Conservation (phyloP, 2,888 invertebrate genomes). For the Patella caerulea region DNA sequence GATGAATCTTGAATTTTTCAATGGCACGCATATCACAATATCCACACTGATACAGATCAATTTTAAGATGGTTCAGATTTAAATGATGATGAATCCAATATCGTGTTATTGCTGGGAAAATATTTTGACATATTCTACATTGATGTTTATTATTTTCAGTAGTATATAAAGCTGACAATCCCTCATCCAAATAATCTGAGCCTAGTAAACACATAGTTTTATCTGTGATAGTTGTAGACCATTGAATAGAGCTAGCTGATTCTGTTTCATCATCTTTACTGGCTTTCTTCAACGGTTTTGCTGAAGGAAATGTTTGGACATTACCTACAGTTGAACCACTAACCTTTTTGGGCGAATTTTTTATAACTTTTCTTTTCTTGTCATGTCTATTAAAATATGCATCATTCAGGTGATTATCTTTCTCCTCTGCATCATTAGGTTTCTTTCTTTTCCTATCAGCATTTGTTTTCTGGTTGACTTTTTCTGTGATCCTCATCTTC, state of each 20-base stretch:
- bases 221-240: background rate
- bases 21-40: background rate
- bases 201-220: background rate
- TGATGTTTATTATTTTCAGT: background rate
- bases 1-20: constrained; percentile 6
- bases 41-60: background rate
- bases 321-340: too few species aligned
- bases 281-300: too few species aligned
- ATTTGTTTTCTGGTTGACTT: too few species aligned
- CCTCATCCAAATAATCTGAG: background rate
- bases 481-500: too few species aligned
- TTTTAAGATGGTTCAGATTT: background rate
- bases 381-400: too few species aligned
- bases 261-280: too few species aligned
- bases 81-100: constrained; percentile 10
- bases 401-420: too few species aligned
- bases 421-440: background rate
- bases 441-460: background rate
- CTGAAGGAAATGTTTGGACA: too few species aligned
- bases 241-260: background rate
- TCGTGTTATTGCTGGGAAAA: background rate
- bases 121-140: background rate
- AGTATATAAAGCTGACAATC: background rate
- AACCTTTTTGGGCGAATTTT: too few species aligned
- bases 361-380: too few species aligned